Evolutionary conservation across 1,140 invertebrate species (phyloP).

Genomic region (Pantala flavescens): DNA sequence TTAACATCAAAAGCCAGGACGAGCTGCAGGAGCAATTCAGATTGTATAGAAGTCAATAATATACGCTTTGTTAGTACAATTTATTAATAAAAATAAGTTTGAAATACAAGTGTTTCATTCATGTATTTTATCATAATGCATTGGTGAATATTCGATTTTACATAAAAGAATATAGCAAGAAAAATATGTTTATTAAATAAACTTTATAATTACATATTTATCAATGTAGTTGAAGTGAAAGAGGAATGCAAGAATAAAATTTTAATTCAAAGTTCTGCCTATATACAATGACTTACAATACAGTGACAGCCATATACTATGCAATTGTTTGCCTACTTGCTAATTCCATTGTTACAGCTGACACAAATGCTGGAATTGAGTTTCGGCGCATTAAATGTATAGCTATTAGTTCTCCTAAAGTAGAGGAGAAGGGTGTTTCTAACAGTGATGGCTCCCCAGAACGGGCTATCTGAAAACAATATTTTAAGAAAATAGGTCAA

Average conservation of each 20-base stretch:
- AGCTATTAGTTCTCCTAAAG: background rate
- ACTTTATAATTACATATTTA: too few species aligned
- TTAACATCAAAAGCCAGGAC: conserved; percentile 26
- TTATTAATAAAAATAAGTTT: background rate
- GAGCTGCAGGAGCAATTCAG: conserved; percentile 27
- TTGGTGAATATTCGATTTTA: too few species aligned
- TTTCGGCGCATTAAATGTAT: background rate
- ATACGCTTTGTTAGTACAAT: background rate
- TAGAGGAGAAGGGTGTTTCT: background rate
- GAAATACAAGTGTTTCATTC: too few species aligned
- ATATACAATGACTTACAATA: too few species aligned
- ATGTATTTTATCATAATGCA: too few species aligned
- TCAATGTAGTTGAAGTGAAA: too few species aligned
- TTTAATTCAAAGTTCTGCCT: too few species aligned
- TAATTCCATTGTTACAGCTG: background rate
- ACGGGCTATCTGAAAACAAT: background rate
- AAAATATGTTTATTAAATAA: too few species aligned
- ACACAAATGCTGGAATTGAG: background rate
- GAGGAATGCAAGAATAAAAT: too few species aligned
- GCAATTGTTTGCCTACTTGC: background rate
- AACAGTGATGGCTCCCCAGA: background rate
- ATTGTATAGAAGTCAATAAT: conserved; percentile 23
- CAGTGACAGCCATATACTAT: too few species aligned
- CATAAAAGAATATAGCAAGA: too few species aligned
- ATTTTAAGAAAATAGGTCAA: background rate